Conservation (phyloP, 2,113 vertebrate genomes). For the Gila orcuttii region DNA sequence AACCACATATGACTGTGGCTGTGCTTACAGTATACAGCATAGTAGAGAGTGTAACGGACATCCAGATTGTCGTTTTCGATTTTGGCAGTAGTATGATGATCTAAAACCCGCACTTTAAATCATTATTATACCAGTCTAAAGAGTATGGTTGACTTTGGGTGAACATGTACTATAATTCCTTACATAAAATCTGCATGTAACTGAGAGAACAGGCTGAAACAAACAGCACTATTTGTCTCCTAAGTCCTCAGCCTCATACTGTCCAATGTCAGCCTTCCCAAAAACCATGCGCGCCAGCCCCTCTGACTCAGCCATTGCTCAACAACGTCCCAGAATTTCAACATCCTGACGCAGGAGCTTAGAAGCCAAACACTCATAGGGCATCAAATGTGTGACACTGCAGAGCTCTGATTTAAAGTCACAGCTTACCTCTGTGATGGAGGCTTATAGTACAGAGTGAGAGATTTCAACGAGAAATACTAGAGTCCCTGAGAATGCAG, state of each 20-base stretch:
- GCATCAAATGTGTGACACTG: slow-evolving; percentile 27
- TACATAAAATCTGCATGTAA: not conserved
- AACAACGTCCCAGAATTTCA: slow-evolving; percentile 14
- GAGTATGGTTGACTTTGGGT: not conserved
- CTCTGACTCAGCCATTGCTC: slow-evolving; percentile 30
- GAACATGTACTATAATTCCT: not conserved
- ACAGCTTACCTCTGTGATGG: slow-evolving; percentile 35
- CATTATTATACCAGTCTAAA: not conserved
- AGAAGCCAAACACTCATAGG: not conserved
- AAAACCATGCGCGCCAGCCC: not conserved
- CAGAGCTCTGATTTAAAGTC: slow-evolving; percentile 27
- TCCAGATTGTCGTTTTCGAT: not conserved
- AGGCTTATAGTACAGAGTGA: slow-evolving; percentile 7
- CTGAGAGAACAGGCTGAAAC: not conserved
- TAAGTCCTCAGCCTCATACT: slow-evolving; percentile 4
- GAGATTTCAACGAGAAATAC: not conserved
- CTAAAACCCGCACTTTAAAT: not conserved
- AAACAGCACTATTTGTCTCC: not conserved
- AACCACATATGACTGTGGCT: no score
- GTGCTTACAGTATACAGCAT: not conserved
- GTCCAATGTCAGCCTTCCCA: not conserved
- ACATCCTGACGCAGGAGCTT: slow-evolving; percentile 4
- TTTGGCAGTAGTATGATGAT: not conserved
- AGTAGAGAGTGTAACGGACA: not conserved
- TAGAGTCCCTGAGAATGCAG: not conserved